Base-by-base conservation (phyloP, 2,113 vertebrate species). In the Nothoprocta pentlandii region DNA sequence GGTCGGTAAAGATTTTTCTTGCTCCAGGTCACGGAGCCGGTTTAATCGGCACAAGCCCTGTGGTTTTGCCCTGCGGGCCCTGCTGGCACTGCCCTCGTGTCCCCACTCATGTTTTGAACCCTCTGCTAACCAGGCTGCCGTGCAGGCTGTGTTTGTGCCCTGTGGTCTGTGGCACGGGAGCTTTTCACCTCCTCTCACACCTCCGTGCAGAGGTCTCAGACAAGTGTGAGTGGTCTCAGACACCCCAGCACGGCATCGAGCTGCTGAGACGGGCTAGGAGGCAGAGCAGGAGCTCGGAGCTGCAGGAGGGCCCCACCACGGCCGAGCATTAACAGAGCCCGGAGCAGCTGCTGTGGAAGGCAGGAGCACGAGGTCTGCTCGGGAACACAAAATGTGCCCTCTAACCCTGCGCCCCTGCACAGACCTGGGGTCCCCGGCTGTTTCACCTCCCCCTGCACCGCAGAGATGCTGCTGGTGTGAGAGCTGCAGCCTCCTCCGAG, bases 81-180 rank as follows among this genome's bases (percentile, higher is more conserved):
- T 3, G 25, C 95, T 91, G 90, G 91, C 22, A 79, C 95, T 96
- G 84, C 94, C 74, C 95, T 95, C 66, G 53, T 96, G 95, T 95
- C 95, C 90, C 92, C 84, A 0, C 66, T 96, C 94, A 92, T 92
- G 93, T 96, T 96, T 95, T 87, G 80, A 96, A 94, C 94, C 91
- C 90, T 94, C 80, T 95, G 90, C 75, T 96, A 92, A 94, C 85
- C 94, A 94, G 88, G 90, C 95, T 95, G 92, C 46, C 90, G 94
- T 95, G 90, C 96, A 22, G 25, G 21, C 80, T 1, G 4, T 92
- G 88, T 97, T 95, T 90, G 92, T 93, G 85, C 93, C 86, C 89
- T 5, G 69, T 79, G 44, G 87, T 93, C 95, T 89, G 80, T 89
- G 94, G 95, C 81, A 89, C 78, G 59, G 22, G 34, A 67, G 79